phyloP scores from a whole-genome alignment of 2,888 invertebrate genomes.

The Lycia hirtaria region DNA sequence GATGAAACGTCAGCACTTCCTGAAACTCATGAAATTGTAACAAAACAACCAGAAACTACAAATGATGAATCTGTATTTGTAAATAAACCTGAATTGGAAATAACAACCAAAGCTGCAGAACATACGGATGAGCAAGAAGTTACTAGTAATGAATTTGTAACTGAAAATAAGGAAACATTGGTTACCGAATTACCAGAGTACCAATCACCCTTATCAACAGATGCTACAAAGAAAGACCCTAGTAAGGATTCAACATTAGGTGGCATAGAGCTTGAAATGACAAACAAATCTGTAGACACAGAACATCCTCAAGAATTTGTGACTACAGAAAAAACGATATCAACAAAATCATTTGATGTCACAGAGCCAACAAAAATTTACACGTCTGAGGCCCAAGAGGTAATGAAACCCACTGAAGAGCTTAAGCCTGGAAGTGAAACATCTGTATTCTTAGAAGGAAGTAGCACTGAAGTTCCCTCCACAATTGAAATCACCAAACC shows the following conservation, averaged over 20 bases:
- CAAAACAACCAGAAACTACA: conserved; percentile 10
- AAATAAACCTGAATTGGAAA: conserved; percentile 7
- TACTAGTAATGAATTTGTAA: conserved; percentile 6
- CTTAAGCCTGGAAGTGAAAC: conserved; percentile 4
- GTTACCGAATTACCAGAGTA: conserved; percentile 6
- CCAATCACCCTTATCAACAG: conserved; percentile 10
- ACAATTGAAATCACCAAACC: conserved; percentile 7
- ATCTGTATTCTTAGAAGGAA: conserved; percentile 2
- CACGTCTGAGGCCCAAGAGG: not conserved
- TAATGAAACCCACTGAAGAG: conserved; percentile 7
- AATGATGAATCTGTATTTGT: not conserved
- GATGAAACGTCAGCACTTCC: not conserved
- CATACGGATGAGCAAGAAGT: not conserved
- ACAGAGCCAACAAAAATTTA: not conserved
- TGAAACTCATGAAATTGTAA: conserved; percentile 11
- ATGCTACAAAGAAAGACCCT: conserved; percentile 12
- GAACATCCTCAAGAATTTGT: conserved; percentile 11
- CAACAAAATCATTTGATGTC: conserved; percentile 5
- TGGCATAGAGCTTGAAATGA: conserved; percentile 8
- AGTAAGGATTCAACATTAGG: conserved; percentile 19
- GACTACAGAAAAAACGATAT: conserved; percentile 8
- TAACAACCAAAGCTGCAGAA: conserved; percentile 4
- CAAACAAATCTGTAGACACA: conserved; percentile 5
- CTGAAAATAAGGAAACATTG: conserved; percentile 15
- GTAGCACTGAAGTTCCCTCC: conserved; percentile 1